Evolutionary conservation across 2,797 vertebrate genomes (phyloP).

Genomic region (Leuciscus waleckii): DNA sequence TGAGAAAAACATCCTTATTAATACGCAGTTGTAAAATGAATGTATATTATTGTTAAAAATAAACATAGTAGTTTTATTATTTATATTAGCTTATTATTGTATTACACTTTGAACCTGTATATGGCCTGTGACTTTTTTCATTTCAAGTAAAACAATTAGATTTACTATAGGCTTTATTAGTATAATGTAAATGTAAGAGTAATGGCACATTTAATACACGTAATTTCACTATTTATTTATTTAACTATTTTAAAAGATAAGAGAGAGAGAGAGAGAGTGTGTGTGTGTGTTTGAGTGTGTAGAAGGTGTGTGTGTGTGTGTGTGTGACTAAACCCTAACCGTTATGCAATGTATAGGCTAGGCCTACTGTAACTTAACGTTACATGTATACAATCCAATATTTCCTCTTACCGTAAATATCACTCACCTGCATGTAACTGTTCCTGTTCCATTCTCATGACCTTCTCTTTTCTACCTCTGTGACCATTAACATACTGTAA

Average conservation of each 20-base stretch:
- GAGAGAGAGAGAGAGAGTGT: too few relatives aligned
- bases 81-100: not conserved
- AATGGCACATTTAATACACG: too few relatives aligned
- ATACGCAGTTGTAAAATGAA: not conserved
- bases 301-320: too few relatives aligned
- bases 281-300: too few relatives aligned
- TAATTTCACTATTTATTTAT: not conserved
- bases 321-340: not conserved
- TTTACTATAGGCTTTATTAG: too few relatives aligned
- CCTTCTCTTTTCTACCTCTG: not conserved
- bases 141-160: not conserved
- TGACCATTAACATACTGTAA: too few relatives aligned
- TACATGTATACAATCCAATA: not conserved
- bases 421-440: not conserved
- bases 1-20: not conserved
- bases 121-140: not conserved
- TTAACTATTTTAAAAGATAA: too few relatives aligned
- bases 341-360: not conserved
- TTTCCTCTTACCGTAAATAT: not conserved
- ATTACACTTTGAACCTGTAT: not conserved
- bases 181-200: not conserved
- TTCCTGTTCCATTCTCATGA: not conserved
- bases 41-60: not conserved
- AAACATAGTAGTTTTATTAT: not conserved
- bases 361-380: too few relatives aligned